Percentiles rank a stretch among this genome's conserved stretches.
phyloP scores from a whole-genome alignment of 2,888 invertebrate genomes.

The Adelognathus sp. region DNA sequence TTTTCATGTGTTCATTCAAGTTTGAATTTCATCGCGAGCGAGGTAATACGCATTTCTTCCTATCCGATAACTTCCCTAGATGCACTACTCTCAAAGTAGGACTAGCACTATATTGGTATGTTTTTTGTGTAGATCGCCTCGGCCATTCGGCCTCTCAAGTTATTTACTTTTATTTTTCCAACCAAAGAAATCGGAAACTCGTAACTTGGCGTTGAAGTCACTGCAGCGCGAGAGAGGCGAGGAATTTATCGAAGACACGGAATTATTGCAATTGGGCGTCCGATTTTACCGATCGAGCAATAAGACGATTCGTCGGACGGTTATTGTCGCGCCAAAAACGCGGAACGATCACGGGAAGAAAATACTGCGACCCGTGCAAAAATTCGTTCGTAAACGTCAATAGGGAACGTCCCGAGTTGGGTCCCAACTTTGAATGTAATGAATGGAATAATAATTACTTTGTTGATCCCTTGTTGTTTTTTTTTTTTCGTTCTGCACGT shows the following conservation, averaged over 20 bases:
- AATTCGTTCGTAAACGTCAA: background rate
- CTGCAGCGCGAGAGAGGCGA: slow-evolving; percentile 28
- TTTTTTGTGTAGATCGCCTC: slow-evolving; percentile 29
- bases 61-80: background rate
- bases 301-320: background rate
- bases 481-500: background rate
- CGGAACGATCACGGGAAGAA: slow-evolving; percentile 47
- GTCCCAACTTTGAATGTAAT: background rate
- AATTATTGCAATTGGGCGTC: slow-evolving; percentile 49
- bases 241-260: slow-evolving; percentile 43
- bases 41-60: slow-evolving; percentile 33
- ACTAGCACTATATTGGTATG: slow-evolving; percentile 40
- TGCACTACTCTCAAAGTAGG: slow-evolving; percentile 5
- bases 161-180: slow-evolving; percentile 14
- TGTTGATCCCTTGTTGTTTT: background rate
- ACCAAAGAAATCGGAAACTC: background rate
- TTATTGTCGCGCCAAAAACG: background rate
- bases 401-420: background rate
- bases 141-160: slow-evolving; percentile 23
- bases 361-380: slow-evolving; percentile 30
- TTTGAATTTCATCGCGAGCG: slow-evolving; percentile 45
- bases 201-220: background rate
- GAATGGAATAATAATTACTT: background rate
- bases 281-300: background rate
- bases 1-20: slow-evolving; percentile 32